A percentile compares a stretch with the other conserved stretches of the same genome.
phyloP scores from a whole-genome alignment of 2,797 vertebrate species.

The Emys orbicularis region DNA sequence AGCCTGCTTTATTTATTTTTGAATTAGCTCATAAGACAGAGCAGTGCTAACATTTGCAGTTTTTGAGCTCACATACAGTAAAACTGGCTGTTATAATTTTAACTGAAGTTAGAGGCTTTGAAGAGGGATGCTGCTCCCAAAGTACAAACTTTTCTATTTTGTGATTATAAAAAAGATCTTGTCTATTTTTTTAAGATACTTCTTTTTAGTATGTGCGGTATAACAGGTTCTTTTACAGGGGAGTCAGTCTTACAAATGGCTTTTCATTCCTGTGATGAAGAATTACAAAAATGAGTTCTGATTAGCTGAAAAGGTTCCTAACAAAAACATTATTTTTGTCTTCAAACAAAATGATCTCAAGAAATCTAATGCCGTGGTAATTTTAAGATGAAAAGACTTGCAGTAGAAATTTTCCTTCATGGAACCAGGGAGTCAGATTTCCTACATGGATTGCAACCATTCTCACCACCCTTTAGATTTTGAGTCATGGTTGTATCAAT shows the following conservation, averaged over 20 bases:
- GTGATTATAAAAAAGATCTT: neutral
- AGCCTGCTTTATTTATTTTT: neutral
- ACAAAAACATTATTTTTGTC: neutral
- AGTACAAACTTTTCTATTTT: neutral
- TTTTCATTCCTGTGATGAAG: neutral
- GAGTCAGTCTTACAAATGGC: neutral
- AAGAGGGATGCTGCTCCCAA: neutral
- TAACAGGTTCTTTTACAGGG: neutral
- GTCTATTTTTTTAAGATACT: neutral
- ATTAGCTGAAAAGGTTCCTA: neutral
- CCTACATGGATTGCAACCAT: neutral
- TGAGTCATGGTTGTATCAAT: slow-evolving; percentile 10
- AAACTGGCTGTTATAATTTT: slow-evolving; percentile 11
- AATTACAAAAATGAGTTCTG: neutral
- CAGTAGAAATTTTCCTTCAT: neutral
- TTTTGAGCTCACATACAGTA: neutral
- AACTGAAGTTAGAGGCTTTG: neutral
- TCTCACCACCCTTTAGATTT: slow-evolving; percentile 16
- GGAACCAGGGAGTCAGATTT: slow-evolving; percentile 16
- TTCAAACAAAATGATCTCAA: neutral
- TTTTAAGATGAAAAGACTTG: neutral
- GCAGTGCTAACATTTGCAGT: neutral
- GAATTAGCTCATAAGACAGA: neutral
- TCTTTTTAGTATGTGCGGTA: neutral
- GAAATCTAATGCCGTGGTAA: neutral